Evolutionary conservation across 2,888 invertebrate species (phyloP).

Genomic region (Sesamia inferens): DNA sequence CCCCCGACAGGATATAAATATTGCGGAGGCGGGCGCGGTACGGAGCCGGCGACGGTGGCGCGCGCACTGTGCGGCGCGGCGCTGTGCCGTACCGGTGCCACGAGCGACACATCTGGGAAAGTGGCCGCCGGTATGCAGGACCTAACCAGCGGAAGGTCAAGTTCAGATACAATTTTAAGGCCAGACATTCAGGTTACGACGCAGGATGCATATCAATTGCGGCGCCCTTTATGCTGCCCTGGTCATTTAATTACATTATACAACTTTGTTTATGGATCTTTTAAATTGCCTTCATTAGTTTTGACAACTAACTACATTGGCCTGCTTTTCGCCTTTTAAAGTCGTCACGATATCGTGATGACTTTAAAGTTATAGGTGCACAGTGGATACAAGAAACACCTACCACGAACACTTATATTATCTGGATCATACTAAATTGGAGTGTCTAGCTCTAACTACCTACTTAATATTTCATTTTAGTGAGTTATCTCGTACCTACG

Average conservation of each 20-base stretch:
- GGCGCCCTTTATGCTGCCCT: constrained; percentile 58
- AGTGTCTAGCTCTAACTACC: neutral
- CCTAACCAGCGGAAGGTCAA: constrained; percentile 82
- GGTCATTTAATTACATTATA: constrained; percentile 58
- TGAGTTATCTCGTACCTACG: neutral
- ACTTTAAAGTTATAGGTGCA: constrained; percentile 19
- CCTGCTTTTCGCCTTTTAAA: constrained; percentile 35
- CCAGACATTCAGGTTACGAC: constrained; percentile 65
- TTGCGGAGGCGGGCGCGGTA: constrained; percentile 48
- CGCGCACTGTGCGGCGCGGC: constrained; percentile 53
- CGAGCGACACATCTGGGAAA: constrained; percentile 70
- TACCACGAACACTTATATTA: neutral
- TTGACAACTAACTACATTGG: constrained; percentile 54
- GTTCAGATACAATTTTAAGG: constrained; percentile 75
- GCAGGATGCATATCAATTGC: constrained; percentile 58
- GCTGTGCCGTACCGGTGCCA: constrained; percentile 27
- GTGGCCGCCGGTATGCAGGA: constrained; percentile 74
- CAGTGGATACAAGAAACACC: constrained; percentile 5
- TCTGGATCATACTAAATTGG: constrained; percentile 1
- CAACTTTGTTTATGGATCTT: constrained; percentile 41
- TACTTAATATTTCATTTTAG: too few species aligned
- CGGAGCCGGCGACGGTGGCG: constrained; percentile 54
- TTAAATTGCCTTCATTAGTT: constrained; percentile 55
- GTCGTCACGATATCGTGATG: constrained; percentile 50
- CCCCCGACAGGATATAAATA: constrained; percentile 59